Percentiles rank a stretch among this genome's conserved stretches.
phyloP scores from a whole-genome alignment of 2,888 invertebrate genomes.

The Epiblema foenella region DNA sequence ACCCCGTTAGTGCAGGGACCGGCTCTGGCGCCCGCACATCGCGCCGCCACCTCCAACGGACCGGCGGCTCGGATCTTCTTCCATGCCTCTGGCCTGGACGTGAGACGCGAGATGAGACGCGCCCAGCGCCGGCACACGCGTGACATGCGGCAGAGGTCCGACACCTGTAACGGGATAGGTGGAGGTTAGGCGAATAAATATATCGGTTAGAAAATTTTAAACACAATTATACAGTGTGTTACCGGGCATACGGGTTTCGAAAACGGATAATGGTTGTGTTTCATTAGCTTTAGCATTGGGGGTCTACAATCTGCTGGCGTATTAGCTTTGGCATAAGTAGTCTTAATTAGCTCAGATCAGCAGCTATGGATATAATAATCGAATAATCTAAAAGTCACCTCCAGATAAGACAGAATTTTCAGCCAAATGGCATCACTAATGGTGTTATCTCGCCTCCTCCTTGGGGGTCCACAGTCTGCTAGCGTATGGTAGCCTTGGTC shows the following conservation, averaged over 20 bases:
- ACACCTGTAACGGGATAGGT: slow-evolving; percentile 61
- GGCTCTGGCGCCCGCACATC: slow-evolving; percentile 75
- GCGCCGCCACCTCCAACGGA: slow-evolving; percentile 72
- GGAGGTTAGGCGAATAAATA: background rate
- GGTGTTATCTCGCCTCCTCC: slow-evolving; percentile 71
- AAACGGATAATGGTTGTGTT: too few relatives aligned
- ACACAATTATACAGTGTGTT: too few relatives aligned
- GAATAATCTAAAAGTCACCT: slow-evolving; percentile 56
- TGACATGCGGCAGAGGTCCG: slow-evolving; percentile 84
- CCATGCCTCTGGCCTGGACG: slow-evolving; percentile 74
- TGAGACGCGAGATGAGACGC: slow-evolving; percentile 68
- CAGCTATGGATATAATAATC: too few relatives aligned
- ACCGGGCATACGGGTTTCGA: too few relatives aligned
- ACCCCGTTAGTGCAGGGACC: slow-evolving; percentile 76
- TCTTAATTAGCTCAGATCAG: background rate
- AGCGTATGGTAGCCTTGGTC: slow-evolving; percentile 94
- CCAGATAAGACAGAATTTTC: slow-evolving; percentile 73
- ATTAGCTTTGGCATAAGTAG: background rate
- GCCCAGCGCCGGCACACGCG: slow-evolving; percentile 79
- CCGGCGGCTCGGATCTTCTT: slow-evolving; percentile 71
- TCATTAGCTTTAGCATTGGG: background rate
- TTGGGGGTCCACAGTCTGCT: slow-evolving; percentile 86
- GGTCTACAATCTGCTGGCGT: background rate
- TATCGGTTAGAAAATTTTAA: too few relatives aligned
- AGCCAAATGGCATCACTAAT: slow-evolving; percentile 76